Base-by-base conservation (phyloP, 2,113 vertebrate genomes). In the Equus przewalskii region DNA sequence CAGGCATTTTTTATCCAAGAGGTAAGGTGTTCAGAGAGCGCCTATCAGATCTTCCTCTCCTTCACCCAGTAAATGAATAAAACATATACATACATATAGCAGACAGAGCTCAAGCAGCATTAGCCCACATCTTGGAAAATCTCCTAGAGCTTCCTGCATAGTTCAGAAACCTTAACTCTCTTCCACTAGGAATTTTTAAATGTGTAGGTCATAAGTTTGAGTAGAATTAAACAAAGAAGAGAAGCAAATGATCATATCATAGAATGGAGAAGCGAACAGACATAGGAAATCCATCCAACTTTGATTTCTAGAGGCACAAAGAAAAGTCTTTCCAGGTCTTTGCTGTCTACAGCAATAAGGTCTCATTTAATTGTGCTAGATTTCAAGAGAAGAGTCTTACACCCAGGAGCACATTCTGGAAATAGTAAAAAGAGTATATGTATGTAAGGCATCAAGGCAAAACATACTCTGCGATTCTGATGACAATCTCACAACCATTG, bases 261-360 rank as follows among this genome's bases (percentile, higher is more conserved):
- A 62, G 90, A 96, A 80, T 19, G 64, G 7, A 73, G 41, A 91
- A 85, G 33, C 58, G 15, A 30, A 4, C 62, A n/a, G 70, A 64
- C 73, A 82, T 0, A 28, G 49, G 64, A 79, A 85, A 92, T 51
- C 18, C 36, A 90, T 36, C 28, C 49, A 94, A 85, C 36, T 93
- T 11, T 82, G 64, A 95, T 73, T 96, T 95, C 49, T 60, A 67
- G 58, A 90, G 18, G 10, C 64, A 78, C 36, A 54, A 92, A 88
- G 64, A 64, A 67, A 86, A 90, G 33, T 46, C 14, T 75, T 89
- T 73, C 10, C 51, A 41, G 60, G 21, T 18, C 18, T 82, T 76
- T 19, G 22, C 9, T 62, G 12, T n/a, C 44, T 69, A 56, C 0
- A 16, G 51, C 54, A 70, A 72, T 36, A 60, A 64, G 16, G 9